Evolutionary conservation across 2,113 vertebrate species (phyloP), one percentile per base, ranked within the genome.

Genomic region (Barbus barbus): DNA sequence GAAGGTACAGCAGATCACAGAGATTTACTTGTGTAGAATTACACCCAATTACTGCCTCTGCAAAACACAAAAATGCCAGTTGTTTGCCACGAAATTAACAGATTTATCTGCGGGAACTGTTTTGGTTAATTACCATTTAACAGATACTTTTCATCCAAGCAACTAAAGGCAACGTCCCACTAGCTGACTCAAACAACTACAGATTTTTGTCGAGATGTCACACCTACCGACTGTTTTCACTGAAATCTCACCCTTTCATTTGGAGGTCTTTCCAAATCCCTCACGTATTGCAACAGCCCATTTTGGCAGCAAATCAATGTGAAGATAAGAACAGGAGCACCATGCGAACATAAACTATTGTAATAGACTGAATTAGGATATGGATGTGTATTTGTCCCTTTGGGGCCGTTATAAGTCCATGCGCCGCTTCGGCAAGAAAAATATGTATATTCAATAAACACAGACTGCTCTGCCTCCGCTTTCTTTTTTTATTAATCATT

Each of bases 101-200:
- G 38, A 67, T 81, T 81, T 67, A 67, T 51, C 46, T 56, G 31
- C 20, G 7, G 31, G 44, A 71, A 82, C 65, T 56, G 80, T 71
- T 82, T 82, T 69, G 28, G 79, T 71, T 71, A 82, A 71, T 71
- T 67, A 81, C 9, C 41, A 67, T 69, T 82, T 53, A 82, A 51
- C 65, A 38, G 46, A 41, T 51, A 48, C 20, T 36, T 71, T 71
- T 82, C 77, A 78, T 81, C 14, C 16, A 81, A 81, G 61, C 44
- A 81, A 53, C 20, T 38, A 46, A 33, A 79, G 9, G 56, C 20
- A 13, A 36, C 31, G 22, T 79, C 58, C 24, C 36, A 46, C 78
- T 46, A 65, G 28, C 31, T 26, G 14, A 44, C 58, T 79, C 16
- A 18, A 46, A 44, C 36, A 79, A 46, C 14, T 28, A 16, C 13